phyloP scores from a whole-genome alignment of 2,888 invertebrate genomes.

The Hypolimnas misippus region DNA sequence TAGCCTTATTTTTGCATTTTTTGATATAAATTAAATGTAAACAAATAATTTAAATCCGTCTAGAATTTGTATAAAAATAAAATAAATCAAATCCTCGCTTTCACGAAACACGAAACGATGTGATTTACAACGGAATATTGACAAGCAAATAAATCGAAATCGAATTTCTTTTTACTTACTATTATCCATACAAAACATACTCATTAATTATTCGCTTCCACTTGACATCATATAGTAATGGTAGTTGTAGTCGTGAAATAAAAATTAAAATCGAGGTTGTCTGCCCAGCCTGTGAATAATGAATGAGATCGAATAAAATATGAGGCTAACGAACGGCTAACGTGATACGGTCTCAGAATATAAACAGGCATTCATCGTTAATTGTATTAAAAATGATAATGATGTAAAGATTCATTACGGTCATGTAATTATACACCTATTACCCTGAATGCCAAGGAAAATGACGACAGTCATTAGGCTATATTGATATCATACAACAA shows the following conservation, averaged over 20 bases:
- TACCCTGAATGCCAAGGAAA: not conserved
- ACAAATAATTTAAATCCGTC: too few relatives aligned
- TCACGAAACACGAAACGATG: not conserved
- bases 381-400: not conserved
- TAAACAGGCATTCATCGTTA: not conserved
- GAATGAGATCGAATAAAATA: conserved; percentile 10
- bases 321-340: not conserved
- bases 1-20: too few relatives aligned
- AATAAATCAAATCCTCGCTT: too few relatives aligned
- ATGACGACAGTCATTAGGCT: not conserved
- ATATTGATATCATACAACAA: not conserved
- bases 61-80: too few relatives aligned
- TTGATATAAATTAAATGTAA: too few relatives aligned
- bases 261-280: conserved; percentile 11
- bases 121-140: not conserved
- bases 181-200: not conserved
- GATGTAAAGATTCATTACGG: not conserved
- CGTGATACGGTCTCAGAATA: conserved; percentile 3
- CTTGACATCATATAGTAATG: conserved; percentile 4
- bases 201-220: not conserved
- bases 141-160: not conserved
- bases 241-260: not conserved
- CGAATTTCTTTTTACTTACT: not conserved
- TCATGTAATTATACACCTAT: not conserved
- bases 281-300: conserved; percentile 7